phyloP scores from a whole-genome alignment of 2,797 vertebrate species.

The Sphenodon punctatus region DNA sequence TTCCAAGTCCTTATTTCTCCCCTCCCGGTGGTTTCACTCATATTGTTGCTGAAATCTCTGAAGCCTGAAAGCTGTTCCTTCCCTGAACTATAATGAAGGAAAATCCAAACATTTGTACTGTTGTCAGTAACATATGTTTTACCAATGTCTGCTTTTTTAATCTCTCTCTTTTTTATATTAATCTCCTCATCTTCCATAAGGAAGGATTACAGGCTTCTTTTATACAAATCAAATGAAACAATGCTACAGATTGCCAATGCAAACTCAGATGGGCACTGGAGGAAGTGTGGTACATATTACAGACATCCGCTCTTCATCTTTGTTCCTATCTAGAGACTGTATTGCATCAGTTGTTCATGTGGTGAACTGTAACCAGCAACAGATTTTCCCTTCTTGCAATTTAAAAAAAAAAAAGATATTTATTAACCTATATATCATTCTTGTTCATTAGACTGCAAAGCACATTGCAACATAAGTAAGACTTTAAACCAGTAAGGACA shows the following conservation, averaged over 20 bases:
- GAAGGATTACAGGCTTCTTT: background rate
- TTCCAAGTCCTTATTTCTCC: too few species aligned
- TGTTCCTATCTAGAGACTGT: conserved; percentile 3
- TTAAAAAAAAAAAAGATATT: too few species aligned
- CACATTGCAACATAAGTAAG: too few species aligned
- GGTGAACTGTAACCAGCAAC: background rate
- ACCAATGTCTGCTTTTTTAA: background rate
- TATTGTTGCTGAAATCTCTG: too few species aligned
- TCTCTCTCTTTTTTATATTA: background rate
- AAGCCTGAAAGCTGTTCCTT: background rate
- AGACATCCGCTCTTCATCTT: conserved; percentile 14
- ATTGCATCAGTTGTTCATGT: background rate
- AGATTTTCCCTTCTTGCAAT: background rate
- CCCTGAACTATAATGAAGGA: background rate
- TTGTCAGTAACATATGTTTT: background rate
- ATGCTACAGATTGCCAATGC: background rate
- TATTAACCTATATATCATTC: too few species aligned
- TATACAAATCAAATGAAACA: background rate
- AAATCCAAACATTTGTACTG: background rate
- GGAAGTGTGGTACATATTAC: background rate
- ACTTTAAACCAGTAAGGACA: too few species aligned
- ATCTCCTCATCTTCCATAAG: background rate
- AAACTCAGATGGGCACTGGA: background rate
- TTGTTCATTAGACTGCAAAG: too few species aligned
- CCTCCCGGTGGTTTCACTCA: too few species aligned